phyloP scores from a whole-genome alignment of 2,888 invertebrate species.

The Dolomedes plantarius region DNA sequence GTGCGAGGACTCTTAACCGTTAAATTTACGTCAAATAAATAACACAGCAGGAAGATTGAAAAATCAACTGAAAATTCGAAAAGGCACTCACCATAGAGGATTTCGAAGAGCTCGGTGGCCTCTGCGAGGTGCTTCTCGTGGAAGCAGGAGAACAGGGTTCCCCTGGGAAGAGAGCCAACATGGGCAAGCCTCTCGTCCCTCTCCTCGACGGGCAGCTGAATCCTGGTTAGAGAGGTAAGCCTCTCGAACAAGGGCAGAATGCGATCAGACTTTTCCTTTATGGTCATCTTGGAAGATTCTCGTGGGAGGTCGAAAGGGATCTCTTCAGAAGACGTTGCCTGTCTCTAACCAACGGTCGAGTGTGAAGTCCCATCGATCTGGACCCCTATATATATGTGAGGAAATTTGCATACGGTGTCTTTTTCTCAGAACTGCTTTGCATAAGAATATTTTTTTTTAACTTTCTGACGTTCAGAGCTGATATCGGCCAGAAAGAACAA shows the following conservation, averaged over 20 bases:
- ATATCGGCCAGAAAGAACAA: too few species aligned
- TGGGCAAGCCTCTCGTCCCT: constrained; percentile 44
- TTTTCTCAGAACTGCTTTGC: background rate
- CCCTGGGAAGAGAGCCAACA: constrained; percentile 78
- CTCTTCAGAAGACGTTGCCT: constrained; percentile 79
- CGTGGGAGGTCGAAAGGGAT: constrained; percentile 85
- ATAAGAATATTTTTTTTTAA: background rate
- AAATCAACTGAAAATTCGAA: too few species aligned
- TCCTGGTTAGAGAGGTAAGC: constrained; percentile 47
- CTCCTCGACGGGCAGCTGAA: constrained; percentile 39
- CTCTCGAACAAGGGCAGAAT: constrained; percentile 62
- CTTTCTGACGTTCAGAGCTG: background rate
- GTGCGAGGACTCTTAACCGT: too few species aligned
- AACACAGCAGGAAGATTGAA: too few species aligned
- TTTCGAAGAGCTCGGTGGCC: constrained; percentile 82
- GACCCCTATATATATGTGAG: background rate
- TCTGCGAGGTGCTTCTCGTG: constrained; percentile 82
- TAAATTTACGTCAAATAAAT: too few species aligned
- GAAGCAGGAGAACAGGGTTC: constrained; percentile 82
- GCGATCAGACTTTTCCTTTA: constrained; percentile 80
- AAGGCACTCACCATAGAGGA: constrained; percentile 49
- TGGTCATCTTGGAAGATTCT: constrained; percentile 82
- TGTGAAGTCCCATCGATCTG: background rate
- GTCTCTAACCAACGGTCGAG: background rate
- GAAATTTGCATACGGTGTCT: background rate